phyloP scores from a whole-genome alignment of 1,140 invertebrate genomes.

The Hyphantria cunea region DNA sequence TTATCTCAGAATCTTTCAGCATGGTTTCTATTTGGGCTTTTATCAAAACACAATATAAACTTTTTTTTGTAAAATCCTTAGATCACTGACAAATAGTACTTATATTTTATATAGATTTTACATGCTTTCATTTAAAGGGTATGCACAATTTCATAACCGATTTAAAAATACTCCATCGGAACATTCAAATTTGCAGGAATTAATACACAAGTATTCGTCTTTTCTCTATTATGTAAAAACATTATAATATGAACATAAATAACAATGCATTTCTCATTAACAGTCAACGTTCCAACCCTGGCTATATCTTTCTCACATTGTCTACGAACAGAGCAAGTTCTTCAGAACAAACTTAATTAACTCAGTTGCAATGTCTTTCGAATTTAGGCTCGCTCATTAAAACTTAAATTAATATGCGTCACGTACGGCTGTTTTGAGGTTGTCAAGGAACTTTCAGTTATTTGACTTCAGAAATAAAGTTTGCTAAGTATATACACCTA shows the following conservation, averaged over 20 bases:
- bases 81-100: no score
- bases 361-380: slow-evolving; percentile 29
- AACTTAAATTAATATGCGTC: slow-evolving; percentile 37
- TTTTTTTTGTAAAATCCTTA: no score
- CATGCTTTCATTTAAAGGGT: no score
- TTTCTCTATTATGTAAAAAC: no score
- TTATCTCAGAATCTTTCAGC: background rate
- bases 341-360: slow-evolving; percentile 34
- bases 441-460: slow-evolving; percentile 1
- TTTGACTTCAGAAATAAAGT: background rate
- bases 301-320: slow-evolving; percentile 23
- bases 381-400: slow-evolving; percentile 34
- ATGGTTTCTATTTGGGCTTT: background rate
- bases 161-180: no score
- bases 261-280: slow-evolving; percentile 23
- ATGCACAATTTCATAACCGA: no score
- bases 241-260: no score
- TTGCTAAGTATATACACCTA: no score
- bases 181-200: no score
- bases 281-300: slow-evolving; percentile 2
- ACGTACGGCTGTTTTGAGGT: slow-evolving; percentile 25
- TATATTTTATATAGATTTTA: no score
- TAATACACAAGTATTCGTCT: no score
- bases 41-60: no score
- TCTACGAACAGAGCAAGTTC: slow-evolving; percentile 19